A percentile compares a stretch with the other conserved stretches of the same genome.
These are phyloP conservation scores for Isichthys henryi DNA, from an alignment of 2,113 vertebrate species.

Conservation along the genomic window DNA sequence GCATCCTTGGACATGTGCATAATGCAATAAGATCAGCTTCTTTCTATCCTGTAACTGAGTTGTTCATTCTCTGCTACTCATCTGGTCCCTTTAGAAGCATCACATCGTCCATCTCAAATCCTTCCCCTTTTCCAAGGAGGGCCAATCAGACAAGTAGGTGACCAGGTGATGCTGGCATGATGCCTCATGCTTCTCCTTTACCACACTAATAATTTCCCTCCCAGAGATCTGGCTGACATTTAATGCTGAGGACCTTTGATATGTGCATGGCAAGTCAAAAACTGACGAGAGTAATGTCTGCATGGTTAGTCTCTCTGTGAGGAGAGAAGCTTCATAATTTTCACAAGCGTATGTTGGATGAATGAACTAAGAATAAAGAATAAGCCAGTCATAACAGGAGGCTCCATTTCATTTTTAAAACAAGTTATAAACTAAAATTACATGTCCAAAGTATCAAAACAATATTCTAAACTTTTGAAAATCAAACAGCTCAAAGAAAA, in stretches of 20 bases:
- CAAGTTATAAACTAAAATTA: neutral
- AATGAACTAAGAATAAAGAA: neutral
- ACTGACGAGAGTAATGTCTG: neutral
- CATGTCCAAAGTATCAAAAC: neutral
- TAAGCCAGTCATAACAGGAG: neutral
- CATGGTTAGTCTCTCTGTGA: neutral
- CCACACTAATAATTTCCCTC: neutral
- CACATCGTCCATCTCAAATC: neutral
- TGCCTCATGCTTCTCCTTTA: neutral
- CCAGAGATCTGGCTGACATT: neutral
- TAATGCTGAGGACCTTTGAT: neutral
- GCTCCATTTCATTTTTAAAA: neutral
- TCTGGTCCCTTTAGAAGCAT: neutral
- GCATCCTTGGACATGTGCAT: neutral
- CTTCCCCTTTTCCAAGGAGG: neutral
- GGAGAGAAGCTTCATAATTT: neutral
- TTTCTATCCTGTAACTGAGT: neutral
- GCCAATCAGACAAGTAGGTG: neutral
- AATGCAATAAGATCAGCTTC: neutral
- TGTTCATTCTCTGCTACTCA: neutral
- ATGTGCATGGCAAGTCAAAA: neutral
- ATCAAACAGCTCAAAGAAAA: neutral
- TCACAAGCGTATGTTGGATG: neutral
- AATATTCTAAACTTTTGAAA: neutral
- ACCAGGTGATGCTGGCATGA: neutral